Evolutionary conservation across 1,140 invertebrate genomes (phyloP), one percentile per base, ranked within the genome.

Genomic region (Drosophila subpulchrella): DNA sequence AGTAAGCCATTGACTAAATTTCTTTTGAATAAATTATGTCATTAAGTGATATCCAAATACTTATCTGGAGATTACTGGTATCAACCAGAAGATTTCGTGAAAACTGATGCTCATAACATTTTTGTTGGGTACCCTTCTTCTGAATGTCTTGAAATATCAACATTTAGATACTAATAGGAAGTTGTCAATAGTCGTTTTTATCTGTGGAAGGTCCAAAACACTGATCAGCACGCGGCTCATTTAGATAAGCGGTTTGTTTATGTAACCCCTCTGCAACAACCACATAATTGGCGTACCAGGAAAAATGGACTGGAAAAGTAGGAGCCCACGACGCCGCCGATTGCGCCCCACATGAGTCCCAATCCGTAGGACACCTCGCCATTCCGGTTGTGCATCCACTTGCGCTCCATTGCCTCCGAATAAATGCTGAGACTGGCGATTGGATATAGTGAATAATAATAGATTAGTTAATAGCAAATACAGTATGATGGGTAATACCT

Each of bases 351-450:
- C 17, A 95, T 68, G 2, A 96, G 93, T 39, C 95, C 96, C 80
- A 94, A 94, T 1, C 94, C 60, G 73, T 96, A 93, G 57, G 95
- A 95, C 0, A 96, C 95, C 27, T 95, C 94, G 3, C 97, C 97
- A 15, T 95, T 91, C n/a, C 93, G 92, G 47, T 95, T 95, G 30
- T 95, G 94, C 8, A 96, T 96, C 80, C 96, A 94, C 4, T 95
- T 95, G 20, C 94, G 93, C 24, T 96, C 95, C 74, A 96, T 94
- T 6, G 97, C 94, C 48, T 94, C 94, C 74, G 97, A 96, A 84
- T 95, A 98, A 48, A 94, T 93, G 41, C 97, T 97, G 58, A 98
- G 93, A 71, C 97, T 94, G 75, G 15, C 60, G 58, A 60, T 10
- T 34, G 7, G 51, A 12, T 3, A 30, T 7, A 32, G 13, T 20